Evolutionary conservation across 2,888 invertebrate species (phyloP).

Genomic region (Rhagium mordax): DNA sequence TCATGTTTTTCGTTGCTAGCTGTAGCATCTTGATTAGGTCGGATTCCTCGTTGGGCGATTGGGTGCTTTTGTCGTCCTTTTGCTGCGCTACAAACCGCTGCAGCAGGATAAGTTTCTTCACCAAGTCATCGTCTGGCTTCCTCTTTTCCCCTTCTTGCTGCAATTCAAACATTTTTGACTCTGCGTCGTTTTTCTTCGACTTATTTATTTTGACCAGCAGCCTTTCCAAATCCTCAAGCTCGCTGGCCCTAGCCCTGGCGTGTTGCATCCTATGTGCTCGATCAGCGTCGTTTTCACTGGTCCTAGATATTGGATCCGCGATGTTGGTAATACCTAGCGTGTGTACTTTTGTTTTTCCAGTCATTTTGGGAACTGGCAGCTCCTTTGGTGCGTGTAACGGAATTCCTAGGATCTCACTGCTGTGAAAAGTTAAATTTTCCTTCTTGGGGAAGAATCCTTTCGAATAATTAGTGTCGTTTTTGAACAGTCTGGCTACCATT

Average conservation of each 20-base stretch:
- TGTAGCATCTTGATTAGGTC: conserved; percentile 48
- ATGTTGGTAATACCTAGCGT: background rate
- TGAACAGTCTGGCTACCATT: conserved; percentile 42
- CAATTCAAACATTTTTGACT: conserved; percentile 50
- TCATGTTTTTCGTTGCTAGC: conserved; percentile 21
- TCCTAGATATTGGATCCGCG: background rate
- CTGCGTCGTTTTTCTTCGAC: conserved; percentile 40
- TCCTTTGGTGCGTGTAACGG: conserved; percentile 29
- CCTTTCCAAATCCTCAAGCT: conserved; percentile 37
- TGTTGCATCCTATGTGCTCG: background rate
- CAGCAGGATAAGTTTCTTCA: background rate
- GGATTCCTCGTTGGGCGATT: background rate
- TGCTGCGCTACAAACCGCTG: background rate
- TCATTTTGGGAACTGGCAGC: background rate
- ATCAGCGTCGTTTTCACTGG: conserved; percentile 7
- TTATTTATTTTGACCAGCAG: conserved; percentile 31
- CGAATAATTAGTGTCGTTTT: conserved; percentile 15
- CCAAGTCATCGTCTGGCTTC: conserved; percentile 4
- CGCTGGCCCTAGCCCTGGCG: conserved; percentile 34
- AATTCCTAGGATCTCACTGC: conserved; percentile 33
- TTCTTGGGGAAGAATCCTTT: background rate
- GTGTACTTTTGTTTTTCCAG: background rate
- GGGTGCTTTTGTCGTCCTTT: conserved; percentile 41
- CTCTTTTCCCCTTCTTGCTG: conserved; percentile 49
- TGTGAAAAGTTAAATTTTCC: conserved; percentile 17